Base-by-base conservation (phyloP, 2,113 vertebrate species). In the Cynoglossus semilaevis region DNA sequence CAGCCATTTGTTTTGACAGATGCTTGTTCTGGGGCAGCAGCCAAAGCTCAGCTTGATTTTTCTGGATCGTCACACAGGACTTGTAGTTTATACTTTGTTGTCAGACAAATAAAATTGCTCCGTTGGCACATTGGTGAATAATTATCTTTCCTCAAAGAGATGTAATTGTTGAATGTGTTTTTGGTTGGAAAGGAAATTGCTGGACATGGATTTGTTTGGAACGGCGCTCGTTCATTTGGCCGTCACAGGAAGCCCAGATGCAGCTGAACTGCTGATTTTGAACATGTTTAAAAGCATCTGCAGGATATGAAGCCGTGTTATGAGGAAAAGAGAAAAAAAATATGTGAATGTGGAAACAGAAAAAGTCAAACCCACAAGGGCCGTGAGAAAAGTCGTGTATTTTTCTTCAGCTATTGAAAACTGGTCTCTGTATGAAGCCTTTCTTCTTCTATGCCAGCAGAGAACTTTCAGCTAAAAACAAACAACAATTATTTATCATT, bases 1-100 rank as follows among this genome's bases (percentile, higher is more conserved):
- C 78, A 83, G 76, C 74, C 84, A 82, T 90, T 91, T 88, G 86
- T 88, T 90, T 87, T 90, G 88, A 90, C 90, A 91, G 88, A 91
- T 88, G 89, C 88, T 88, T 76, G 78, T 90, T 91, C 85, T 91
- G 85, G 88, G 88, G 88, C 78, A 66, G 49, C 53, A 71, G 85
- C 90, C 90, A 91, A 89, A 74, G 76, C 83, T 84, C 85, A 85
- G 86, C 84, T 74, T 87, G 88, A 88, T 86, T 88, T 85, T 85
- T 85, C 82, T 80, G 85, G 76, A 86, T 81, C 77, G 85, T 87
- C 79, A 81, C 67, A 57, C 76, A 83, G 86, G 81, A 91, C 84
- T 85, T 76, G 72, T 58, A 77, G 76, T 84, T 88, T 82, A 69
- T 63, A 81, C 86, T 88, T 89, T 90, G 85, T 86, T 90, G 87